Percentiles rank a stretch among this genome's conserved stretches.
These are phyloP conservation scores for Enteromius unitaeniatus DNA, from an alignment of 2,797 vertebrate species.

Conservation along the genomic window DNA sequence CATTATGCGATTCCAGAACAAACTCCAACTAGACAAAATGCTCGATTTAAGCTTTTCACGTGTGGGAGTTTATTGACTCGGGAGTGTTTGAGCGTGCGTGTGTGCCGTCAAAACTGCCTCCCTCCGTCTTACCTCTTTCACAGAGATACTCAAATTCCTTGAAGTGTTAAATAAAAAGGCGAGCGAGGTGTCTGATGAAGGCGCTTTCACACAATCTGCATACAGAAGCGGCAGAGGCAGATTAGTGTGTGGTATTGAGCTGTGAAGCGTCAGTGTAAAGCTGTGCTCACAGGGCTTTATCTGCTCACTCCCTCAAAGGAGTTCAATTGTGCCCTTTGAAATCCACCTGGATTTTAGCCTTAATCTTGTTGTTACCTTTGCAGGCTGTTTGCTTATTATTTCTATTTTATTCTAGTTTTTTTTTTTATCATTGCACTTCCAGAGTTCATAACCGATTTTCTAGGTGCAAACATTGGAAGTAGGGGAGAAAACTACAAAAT, in stretches of 20 bases:
- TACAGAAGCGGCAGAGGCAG: conserved; percentile 31
- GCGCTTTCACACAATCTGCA: conserved; percentile 37
- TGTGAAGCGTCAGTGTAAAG: conserved; percentile 45
- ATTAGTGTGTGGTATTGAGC: conserved; percentile 62
- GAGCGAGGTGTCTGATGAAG: conserved; percentile 44
- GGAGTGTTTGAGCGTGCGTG: background rate
- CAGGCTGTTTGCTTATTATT: conserved; percentile 29
- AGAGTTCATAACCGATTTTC: background rate
- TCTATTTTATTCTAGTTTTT: background rate
- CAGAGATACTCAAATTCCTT: conserved; percentile 30
- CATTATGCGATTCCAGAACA: conserved; percentile 12
- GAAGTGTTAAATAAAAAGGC: conserved; percentile 55
- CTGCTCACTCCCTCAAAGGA: conserved; percentile 50
- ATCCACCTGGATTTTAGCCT: conserved; percentile 43
- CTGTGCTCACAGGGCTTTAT: conserved; percentile 44
- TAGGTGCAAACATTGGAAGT: background rate
- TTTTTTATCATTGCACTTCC: background rate
- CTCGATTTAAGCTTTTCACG: conserved; percentile 32
- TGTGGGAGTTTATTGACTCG: conserved; percentile 17
- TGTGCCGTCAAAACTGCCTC: conserved; percentile 1
- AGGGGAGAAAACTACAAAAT: background rate
- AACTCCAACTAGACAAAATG: conserved; percentile 28
- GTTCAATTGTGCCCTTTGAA: conserved; percentile 53
- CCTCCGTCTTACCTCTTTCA: conserved; percentile 10
- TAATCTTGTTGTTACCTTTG: conserved; percentile 32